Evolutionary conservation across 1,140 invertebrate species (phyloP).

Genomic region (Tribolium castaneum): DNA sequence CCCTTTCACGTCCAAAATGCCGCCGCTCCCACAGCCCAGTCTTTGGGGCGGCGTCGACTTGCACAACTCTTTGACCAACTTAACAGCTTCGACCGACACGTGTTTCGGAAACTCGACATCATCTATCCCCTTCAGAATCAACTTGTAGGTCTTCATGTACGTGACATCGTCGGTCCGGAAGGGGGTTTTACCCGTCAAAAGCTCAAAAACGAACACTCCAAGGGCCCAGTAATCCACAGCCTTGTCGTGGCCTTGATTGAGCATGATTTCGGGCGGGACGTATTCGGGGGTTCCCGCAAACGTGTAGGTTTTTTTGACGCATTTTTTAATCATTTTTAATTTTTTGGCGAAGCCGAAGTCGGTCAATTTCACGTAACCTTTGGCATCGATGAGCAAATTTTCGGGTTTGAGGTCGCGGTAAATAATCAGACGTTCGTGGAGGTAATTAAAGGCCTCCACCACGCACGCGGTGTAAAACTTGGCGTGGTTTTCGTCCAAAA

Average conservation of each 20-base stretch:
- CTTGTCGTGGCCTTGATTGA: constrained; percentile 90
- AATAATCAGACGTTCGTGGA: constrained; percentile 89
- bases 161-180: constrained; percentile 80
- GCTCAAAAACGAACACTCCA: constrained; percentile 91
- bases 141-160: constrained; percentile 97
- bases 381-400: constrained; percentile 87
- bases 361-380: constrained; percentile 94
- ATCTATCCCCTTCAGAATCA: constrained; percentile 92
- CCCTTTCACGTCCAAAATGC: constrained; percentile 81
- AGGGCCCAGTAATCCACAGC: constrained; percentile 95
- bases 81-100: constrained; percentile 80
- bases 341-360: constrained; percentile 97
- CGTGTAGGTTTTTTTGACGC: constrained; percentile 92
- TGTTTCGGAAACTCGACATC: constrained; percentile 86
- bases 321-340: constrained; percentile 66
- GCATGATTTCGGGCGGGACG: constrained; percentile 92
- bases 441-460: constrained; percentile 89
- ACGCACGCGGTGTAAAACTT: constrained; percentile 93
- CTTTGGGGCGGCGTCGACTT: constrained; percentile 89
- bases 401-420: constrained; percentile 97
- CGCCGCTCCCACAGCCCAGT: constrained; percentile 90
- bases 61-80: constrained; percentile 88
- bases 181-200: constrained; percentile 92
- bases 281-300: constrained; percentile 96
- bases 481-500: constrained; percentile 86